These are phyloP conservation scores for Rhopalosiphum nymphaeae DNA, from an alignment of 2,888 invertebrate species.

Conservation along the genomic window DNA sequence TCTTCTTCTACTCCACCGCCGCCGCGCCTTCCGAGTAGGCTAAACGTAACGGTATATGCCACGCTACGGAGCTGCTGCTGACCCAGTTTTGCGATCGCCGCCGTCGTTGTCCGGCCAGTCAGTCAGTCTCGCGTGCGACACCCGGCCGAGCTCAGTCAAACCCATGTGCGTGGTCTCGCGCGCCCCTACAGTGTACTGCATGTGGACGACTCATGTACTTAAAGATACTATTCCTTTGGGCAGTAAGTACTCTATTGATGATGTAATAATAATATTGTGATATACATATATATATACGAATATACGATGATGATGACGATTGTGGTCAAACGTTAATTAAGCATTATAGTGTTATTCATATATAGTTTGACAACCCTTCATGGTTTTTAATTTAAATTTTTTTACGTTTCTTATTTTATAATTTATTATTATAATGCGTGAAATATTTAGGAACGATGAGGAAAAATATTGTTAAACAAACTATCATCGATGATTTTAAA, in stretches of 20 bases:
- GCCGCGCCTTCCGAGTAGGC: slow-evolving; percentile 53
- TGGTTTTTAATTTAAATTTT: not conserved
- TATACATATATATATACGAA: no score
- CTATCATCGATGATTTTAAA: not conserved
- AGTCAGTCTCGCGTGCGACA: slow-evolving; percentile 64
- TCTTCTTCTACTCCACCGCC: not conserved
- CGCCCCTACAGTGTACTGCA: slow-evolving; percentile 65
- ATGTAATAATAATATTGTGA: not conserved
- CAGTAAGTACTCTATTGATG: slow-evolving; percentile 50
- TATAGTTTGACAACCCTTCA: not conserved
- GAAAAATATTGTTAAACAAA: not conserved
- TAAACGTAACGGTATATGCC: slow-evolving; percentile 63
- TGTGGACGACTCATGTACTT: slow-evolving; percentile 65
- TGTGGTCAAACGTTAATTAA: no score
- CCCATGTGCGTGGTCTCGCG: slow-evolving; percentile 64
- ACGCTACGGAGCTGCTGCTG: slow-evolving; percentile 35
- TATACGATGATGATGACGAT: not conserved
- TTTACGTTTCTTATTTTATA: not conserved
- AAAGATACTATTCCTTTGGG: slow-evolving; percentile 64
- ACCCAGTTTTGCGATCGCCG: slow-evolving; percentile 57
- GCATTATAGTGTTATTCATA: not conserved
- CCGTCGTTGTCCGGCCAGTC: slow-evolving; percentile 28
- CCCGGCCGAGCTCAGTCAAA: slow-evolving; percentile 59
- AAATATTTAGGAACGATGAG: not conserved
- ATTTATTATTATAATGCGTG: not conserved